Percentiles rank a stretch among this genome's conserved stretches.
phyloP scores from a whole-genome alignment of 2,113 vertebrate genomes.

The Etheostoma spectabile region DNA sequence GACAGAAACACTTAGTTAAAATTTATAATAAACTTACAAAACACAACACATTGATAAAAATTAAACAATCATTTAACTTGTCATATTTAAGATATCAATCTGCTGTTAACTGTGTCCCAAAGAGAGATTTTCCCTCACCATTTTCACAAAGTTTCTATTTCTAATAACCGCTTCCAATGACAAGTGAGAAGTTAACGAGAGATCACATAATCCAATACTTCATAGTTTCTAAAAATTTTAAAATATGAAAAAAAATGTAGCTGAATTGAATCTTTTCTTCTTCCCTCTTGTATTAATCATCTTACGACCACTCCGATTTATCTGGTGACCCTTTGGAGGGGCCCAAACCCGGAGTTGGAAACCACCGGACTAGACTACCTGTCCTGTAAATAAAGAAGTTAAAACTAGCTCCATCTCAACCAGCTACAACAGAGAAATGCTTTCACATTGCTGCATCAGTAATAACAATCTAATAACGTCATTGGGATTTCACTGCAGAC shows the following conservation, averaged over 20 bases:
- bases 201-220: neutral
- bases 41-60: neutral
- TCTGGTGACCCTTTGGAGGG: neutral
- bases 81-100: neutral
- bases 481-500: too few relatives aligned
- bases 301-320: too few relatives aligned
- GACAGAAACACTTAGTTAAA: neutral
- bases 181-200: too few relatives aligned
- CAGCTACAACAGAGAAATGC: too few relatives aligned
- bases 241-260: too few relatives aligned
- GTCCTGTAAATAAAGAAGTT: neutral
- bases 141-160: neutral
- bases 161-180: neutral
- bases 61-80: neutral
- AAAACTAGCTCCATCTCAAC: too few relatives aligned
- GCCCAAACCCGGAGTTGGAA: fast-evolving
- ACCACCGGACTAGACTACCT: neutral
- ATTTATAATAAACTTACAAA: neutral
- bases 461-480: too few relatives aligned
- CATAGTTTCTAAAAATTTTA: too few relatives aligned
- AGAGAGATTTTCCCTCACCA: neutral
- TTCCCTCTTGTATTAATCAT: neutral
- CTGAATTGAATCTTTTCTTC: too few relatives aligned
- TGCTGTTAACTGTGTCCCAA: too few relatives aligned
- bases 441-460: too few relatives aligned